These are phyloP conservation scores for Nyctibius grandis DNA, from an alignment of 2,797 vertebrate genomes.

Conservation along the genomic window DNA sequence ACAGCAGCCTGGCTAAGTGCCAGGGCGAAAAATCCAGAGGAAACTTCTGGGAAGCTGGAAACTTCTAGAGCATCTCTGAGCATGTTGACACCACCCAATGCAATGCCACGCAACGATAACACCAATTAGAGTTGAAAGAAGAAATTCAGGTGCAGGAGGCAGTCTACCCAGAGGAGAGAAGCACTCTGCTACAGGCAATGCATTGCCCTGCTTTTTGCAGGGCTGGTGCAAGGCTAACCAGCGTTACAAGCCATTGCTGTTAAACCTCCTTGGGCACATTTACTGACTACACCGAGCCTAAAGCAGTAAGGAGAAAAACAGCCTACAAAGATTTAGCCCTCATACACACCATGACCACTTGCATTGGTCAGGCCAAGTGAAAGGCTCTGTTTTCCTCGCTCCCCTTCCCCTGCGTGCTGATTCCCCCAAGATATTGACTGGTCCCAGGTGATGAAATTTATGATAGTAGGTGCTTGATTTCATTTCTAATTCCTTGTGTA, in stretches of 20 bases:
- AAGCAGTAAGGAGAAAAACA: not conserved
- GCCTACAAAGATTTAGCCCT: not conserved
- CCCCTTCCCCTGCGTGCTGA: no score
- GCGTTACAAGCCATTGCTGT: accelerated
- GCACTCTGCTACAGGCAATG: not conserved
- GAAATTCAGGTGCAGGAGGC: not conserved
- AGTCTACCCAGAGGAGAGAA: not conserved
- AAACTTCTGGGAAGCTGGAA: not conserved
- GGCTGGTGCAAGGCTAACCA: not conserved
- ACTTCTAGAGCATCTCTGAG: not conserved
- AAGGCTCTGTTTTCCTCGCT: not conserved
- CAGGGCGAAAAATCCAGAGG: not conserved
- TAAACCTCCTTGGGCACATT: not conserved
- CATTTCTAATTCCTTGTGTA: not conserved
- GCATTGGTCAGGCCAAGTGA: not conserved
- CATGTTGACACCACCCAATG: not conserved
- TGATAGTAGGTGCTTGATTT: not conserved
- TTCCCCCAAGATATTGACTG: accelerated
- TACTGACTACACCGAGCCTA: not conserved
- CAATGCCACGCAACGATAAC: accelerated
- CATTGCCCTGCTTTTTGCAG: not conserved
- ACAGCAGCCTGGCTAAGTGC: not conserved
- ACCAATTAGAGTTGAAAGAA: not conserved
- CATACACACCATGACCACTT: accelerated
- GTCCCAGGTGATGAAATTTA: not conserved